Conservation (phyloP, 2,113 vertebrate species). For the Tupaia tana region DNA sequence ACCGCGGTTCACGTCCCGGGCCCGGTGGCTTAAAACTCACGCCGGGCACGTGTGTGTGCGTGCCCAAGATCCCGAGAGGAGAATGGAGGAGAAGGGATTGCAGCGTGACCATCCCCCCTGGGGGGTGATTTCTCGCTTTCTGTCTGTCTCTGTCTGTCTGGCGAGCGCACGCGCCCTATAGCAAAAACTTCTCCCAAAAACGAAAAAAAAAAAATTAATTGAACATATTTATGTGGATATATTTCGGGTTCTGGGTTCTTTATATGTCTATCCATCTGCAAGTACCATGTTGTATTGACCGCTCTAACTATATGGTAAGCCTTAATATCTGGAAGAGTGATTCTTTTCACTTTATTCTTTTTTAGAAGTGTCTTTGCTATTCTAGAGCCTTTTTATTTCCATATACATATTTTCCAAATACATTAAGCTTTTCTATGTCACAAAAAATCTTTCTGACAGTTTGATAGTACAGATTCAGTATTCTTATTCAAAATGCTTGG, state of each 20-base stretch:
- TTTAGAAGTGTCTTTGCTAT: background rate
- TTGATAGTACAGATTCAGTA: background rate
- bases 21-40: too few species aligned
- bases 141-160: too few species aligned
- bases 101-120: too few species aligned
- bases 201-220: constrained; percentile 3
- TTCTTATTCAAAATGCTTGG: too few species aligned
- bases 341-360: background rate
- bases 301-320: background rate
- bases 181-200: too few species aligned
- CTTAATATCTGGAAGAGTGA: background rate
- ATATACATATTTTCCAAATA: background rate
- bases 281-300: background rate
- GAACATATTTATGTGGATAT: background rate
- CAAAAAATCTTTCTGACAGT: background rate
- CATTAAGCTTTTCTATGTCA: background rate
- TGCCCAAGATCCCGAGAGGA: too few species aligned
- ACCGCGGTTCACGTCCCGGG: too few species aligned
- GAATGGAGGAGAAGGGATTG: too few species aligned
- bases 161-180: too few species aligned
- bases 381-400: background rate
- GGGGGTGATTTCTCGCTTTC: too few species aligned
- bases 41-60: too few species aligned
- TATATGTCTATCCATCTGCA: background rate
- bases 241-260: background rate